Percentiles rank a stretch among this genome's conserved stretches.
These are phyloP conservation scores for Eueremaeus valkanovi DNA, from an alignment of 2,888 invertebrate species.

Conservation along the genomic window DNA sequence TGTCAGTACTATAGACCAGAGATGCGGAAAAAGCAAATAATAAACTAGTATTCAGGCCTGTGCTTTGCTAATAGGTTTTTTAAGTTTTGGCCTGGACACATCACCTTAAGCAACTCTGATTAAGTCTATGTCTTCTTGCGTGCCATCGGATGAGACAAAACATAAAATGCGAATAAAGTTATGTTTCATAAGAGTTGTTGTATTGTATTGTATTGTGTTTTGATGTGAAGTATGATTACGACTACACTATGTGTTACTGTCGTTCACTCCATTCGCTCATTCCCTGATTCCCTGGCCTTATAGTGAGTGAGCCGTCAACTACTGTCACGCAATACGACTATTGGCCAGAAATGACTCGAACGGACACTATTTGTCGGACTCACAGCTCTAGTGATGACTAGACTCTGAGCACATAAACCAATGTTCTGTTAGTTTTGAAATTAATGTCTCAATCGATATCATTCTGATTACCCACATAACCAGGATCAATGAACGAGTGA, in stretches of 20 bases:
- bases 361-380: conserved; percentile 18
- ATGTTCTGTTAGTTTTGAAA: background rate
- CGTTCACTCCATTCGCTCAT: background rate
- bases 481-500: too few relatives aligned
- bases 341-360: background rate
- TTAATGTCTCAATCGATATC: background rate
- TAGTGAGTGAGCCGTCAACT: background rate
- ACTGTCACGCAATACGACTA: background rate
- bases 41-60: too few relatives aligned
- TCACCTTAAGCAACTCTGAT: too few relatives aligned
- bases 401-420: background rate
- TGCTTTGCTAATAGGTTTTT: too few relatives aligned
- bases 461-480: background rate
- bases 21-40: too few relatives aligned
- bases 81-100: too few relatives aligned
- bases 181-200: background rate
- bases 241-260: background rate
- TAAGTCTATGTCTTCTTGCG: background rate
- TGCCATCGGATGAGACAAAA: conserved; percentile 1
- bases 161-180: background rate
- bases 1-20: too few relatives aligned
- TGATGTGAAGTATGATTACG: background rate
- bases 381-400: background rate
- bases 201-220: too few relatives aligned
- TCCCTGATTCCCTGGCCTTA: background rate